phyloP scores from a whole-genome alignment of 2,113 vertebrate genomes.

The Mesitornis unicolor region DNA sequence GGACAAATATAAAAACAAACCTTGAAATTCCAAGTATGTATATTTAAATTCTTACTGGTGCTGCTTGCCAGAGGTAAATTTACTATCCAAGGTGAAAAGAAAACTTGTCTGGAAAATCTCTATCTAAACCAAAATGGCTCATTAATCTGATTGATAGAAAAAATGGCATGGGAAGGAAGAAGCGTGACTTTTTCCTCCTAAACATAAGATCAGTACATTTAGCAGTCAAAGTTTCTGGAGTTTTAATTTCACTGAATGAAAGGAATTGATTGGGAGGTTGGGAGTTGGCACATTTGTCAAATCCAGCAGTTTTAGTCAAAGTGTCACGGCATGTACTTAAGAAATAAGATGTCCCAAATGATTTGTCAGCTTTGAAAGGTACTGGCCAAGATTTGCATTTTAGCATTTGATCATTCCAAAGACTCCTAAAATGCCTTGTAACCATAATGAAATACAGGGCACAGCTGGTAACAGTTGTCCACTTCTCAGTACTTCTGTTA shows the following conservation, averaged over 20 bases:
- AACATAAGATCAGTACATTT: background rate
- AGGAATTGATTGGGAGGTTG: background rate
- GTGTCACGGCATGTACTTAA: background rate
- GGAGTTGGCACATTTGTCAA: background rate
- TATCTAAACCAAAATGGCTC: background rate
- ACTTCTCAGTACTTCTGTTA: background rate
- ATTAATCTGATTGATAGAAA: background rate
- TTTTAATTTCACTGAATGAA: background rate
- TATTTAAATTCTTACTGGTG: background rate
- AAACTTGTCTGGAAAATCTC: background rate
- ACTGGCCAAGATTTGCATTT: background rate
- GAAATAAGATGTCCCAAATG: background rate
- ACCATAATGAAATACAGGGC: background rate
- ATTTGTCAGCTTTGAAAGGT: background rate
- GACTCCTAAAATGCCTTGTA: background rate
- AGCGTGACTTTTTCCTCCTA: background rate
- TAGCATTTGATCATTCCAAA: background rate
- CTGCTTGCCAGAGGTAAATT: background rate
- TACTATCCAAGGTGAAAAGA: conserved; percentile 32
- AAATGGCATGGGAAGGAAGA: background rate
- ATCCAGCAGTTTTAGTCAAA: background rate
- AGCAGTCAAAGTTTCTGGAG: background rate
- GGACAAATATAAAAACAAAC: background rate
- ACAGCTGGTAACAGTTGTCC: background rate
- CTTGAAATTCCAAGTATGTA: background rate